Percentiles rank a stretch among this genome's conserved stretches.
Conservation (phyloP, 2,113 vertebrate species). For the Prionailurus viverrinus region DNA sequence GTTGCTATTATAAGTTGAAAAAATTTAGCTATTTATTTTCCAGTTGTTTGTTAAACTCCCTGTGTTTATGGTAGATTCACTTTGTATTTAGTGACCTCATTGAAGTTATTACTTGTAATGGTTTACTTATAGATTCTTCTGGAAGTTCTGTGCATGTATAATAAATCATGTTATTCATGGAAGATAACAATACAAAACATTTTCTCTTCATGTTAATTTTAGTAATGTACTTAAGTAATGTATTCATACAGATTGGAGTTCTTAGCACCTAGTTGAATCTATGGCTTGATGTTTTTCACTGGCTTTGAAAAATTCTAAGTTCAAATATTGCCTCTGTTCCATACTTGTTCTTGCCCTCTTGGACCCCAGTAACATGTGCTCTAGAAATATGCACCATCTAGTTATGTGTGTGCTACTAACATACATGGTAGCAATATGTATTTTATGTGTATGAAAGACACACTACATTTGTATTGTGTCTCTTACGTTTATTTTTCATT, state of each 20-base stretch:
- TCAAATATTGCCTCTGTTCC: not conserved
- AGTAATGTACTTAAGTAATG: not conserved
- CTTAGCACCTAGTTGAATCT: not conserved
- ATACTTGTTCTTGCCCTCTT: not conserved
- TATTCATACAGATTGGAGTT: not conserved
- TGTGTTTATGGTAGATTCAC: not conserved
- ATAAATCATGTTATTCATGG: not conserved
- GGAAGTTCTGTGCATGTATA: not conserved
- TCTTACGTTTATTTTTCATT: not conserved
- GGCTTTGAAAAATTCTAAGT: not conserved
- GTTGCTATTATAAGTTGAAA: not conserved
- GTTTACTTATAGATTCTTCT: not conserved
- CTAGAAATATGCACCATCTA: not conserved
- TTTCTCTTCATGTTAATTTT: not conserved
- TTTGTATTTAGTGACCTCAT: not conserved
- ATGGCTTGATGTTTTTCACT: not conserved
- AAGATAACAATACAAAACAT: not conserved
- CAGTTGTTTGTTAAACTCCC: not conserved
- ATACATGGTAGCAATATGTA: not conserved
- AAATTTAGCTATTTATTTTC: not conserved
- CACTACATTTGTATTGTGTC: not conserved
- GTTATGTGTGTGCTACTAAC: not conserved
- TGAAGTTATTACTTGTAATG: not conserved
- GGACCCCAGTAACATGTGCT: not conserved
- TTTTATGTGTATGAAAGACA: not conserved